A percentile compares a stretch with the other conserved stretches of the same genome.
phyloP scores from a whole-genome alignment of 2,797 vertebrate genomes.

The Pterois miles region DNA sequence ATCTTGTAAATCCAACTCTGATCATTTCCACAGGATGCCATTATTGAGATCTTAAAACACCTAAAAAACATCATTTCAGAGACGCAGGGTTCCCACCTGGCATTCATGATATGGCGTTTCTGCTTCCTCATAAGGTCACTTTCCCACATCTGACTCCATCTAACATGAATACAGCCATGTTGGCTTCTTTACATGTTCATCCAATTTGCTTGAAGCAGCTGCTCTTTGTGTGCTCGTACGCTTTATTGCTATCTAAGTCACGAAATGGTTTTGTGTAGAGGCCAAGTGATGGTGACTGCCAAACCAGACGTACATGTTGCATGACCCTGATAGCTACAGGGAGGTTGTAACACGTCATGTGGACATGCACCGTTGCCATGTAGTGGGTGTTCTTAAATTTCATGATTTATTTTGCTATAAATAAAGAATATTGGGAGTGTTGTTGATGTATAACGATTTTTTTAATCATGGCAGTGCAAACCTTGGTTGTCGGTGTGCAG shows the following conservation, averaged over 20 bases:
- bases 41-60: background rate
- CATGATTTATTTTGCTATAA: background rate
- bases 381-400: background rate
- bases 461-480: background rate
- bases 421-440: background rate
- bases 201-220: slow-evolving; percentile 49
- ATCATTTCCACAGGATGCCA: background rate
- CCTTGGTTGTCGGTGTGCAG: background rate
- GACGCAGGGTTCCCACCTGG: background rate
- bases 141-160: slow-evolving; percentile 11
- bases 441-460: background rate
- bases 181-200: slow-evolving; percentile 41
- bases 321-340: slow-evolving; percentile 29
- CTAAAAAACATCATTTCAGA: background rate
- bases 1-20: background rate
- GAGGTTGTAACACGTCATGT: slow-evolving; percentile 19
- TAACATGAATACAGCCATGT: background rate
- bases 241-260: slow-evolving; percentile 52
- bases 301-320: slow-evolving; percentile 27
- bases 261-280: slow-evolving; percentile 29
- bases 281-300: slow-evolving; percentile 29
- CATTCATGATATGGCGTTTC: background rate
- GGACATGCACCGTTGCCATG: background rate
- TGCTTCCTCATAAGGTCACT: background rate
- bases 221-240: slow-evolving; percentile 24